Evolutionary conservation across 1,140 invertebrate genomes (phyloP), one percentile per base, ranked within the genome.

Genomic region (Melanaphis sacchari): DNA sequence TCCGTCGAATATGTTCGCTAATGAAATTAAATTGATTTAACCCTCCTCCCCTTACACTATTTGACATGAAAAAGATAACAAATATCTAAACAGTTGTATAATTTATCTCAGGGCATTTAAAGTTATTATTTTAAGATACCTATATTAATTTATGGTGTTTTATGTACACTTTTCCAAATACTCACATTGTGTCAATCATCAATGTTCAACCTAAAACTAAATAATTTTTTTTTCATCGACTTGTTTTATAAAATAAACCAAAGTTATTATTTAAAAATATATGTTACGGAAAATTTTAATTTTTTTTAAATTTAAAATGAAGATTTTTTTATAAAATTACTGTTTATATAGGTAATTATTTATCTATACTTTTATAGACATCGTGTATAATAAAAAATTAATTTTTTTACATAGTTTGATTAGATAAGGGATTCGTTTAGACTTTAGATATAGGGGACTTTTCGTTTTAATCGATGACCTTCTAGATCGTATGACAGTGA

Each of bases 1-100:
- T 52, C 87, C 46, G 87, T 41, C 88, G 52, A 90, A 90, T 59
- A 90, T 41, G 52, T 59, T 89, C 87, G 38, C 89, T 66, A 90
- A 90, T 41, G 89, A 54, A 90, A 90, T 66, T 90, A 66, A 66
- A 90, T 90, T 18, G 89, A 90, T 90, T 66, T 18, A 1, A 31
- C 31, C 26, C 1, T n/a, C 36, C 46, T 8, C 22, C 22, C 1
- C 21, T 49, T n/a, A 18, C 5, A 88, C 46, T 9, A 15, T 5
- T 49, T 1, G n/a, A 31, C 54, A 26, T 59, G 22, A 59, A 26
- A 21, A 31, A 11, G 31, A 31, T 46, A 26, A 43, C 11, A 87
- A 15, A 87, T 46, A n/a, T 43, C 15, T 1, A 26, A 43, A 87
- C 41, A 0, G 15, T 46, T n/a, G 31, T 87, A 41, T 87, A n/a